Base-by-base conservation (phyloP, 2,113 vertebrate genomes). In the Podilymbus podiceps region DNA sequence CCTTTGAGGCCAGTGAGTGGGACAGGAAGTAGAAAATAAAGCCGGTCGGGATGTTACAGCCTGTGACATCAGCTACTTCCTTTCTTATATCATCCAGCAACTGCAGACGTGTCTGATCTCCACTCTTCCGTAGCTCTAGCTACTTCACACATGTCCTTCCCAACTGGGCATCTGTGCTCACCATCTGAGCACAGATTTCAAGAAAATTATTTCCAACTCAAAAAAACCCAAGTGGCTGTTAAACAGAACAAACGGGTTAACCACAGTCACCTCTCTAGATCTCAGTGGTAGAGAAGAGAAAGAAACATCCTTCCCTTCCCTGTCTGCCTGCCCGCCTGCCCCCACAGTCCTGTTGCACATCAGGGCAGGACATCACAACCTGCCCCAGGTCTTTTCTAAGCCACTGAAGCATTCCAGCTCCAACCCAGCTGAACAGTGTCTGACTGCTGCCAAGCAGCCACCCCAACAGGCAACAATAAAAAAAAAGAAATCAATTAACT, bases 401-500 rank as follows among this genome's bases (percentile, higher is more conserved):
- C 33, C 79, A 90, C 55, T 89, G 81, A 50, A 30, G 79, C 59
- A 78, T 75, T 97, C 76, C 80, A 81, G 87, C 89, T 92, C 72
- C 71, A 96, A 68, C 66, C 50, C 49, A 89, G 56, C 72, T 94
- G 46, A 17, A 46, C 28, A 6, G 21, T 5, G 46, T 33, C 72
- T 59, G 66, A 56, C 38, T 69, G 83, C 88, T 79, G 83, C 93
- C 89, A 95, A 95, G 74, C 74, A 95, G 94, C 64, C 72, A 50
- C 35, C 38, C 85, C 85, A 93, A 52, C 9, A 89, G 92, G 81
- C 86, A 97, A 46, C 83, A 76, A 93, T 96, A 97, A 64, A 56
- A 50, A 50, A 97, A 94, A 79, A 76, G 50, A 97, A 97, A 79
- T 91, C 96, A 95, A 93, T 98, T 98, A 98, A 94, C 64, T 58